Conservation (phyloP, 2,888 invertebrate genomes). For the Ectropis crepuscularia region DNA sequence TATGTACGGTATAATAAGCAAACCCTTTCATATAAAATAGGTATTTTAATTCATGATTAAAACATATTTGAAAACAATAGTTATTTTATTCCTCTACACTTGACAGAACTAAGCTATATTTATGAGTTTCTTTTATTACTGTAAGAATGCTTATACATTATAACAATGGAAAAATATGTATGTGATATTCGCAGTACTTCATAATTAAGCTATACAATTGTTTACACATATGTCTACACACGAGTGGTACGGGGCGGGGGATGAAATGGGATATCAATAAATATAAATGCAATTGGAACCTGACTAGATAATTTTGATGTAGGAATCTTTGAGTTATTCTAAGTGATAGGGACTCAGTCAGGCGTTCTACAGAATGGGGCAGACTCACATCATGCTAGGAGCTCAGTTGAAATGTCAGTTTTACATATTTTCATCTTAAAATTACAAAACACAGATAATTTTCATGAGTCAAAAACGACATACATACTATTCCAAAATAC, state of each 20-base stretch:
- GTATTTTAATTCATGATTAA: constrained; percentile 42
- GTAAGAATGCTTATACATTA: constrained; percentile 42
- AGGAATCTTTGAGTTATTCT: constrained; percentile 23
- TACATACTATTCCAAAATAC: too few species aligned
- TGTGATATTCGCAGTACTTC: constrained; percentile 59
- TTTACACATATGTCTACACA: constrained; percentile 60
- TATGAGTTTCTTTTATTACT: constrained; percentile 40
- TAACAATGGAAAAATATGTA: constrained; percentile 78
- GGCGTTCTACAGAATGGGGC: constrained; percentile 8
- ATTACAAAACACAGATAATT: not conserved
- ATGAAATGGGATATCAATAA: constrained; percentile 55
- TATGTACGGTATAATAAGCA: constrained; percentile 41
- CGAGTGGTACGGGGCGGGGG: constrained; percentile 65
- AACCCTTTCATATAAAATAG: constrained; percentile 38
- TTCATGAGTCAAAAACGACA: not conserved
- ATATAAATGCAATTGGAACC: constrained; percentile 79
- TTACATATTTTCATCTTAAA: not conserved
- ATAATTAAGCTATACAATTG: constrained; percentile 64
- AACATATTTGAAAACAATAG: constrained; percentile 40
- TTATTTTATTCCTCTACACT: constrained; percentile 34
- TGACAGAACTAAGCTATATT: constrained; percentile 23
- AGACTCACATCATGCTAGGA: not conserved
- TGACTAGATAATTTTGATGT: constrained; percentile 79
- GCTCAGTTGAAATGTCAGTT: not conserved
- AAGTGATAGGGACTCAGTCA: constrained; percentile 31